Base-by-base conservation (phyloP, 2,888 invertebrate species). In the Ichneumon xanthorius region DNA sequence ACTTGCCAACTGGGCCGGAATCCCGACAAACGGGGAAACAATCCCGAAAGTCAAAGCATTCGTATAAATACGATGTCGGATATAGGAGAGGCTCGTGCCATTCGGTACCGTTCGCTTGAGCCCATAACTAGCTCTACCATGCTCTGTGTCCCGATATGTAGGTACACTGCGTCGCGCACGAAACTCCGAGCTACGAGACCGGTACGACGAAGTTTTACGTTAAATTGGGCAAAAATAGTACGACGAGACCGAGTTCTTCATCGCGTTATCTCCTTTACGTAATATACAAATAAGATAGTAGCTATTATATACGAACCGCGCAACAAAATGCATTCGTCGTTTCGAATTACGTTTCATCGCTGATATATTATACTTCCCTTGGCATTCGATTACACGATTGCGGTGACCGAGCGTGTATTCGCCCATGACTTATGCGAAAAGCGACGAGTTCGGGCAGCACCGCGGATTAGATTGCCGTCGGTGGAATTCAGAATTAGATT, bases 11-110 rank as follows among this genome's bases (percentile, higher is more conserved):
- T 76, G 83, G 79, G 53, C 73, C 73, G 67, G 72, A 78, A 50
- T 63, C 73, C 40, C 73, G 68, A 55, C 65, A 4, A 61, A 75
- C 68, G 58, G 53, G 37, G 40, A 80, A 82, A 85, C 85, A 85
- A 87, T 85, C 75, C 80, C 75, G 77, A 80, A 83, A 85, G 81
- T 87, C 82, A 67, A 75, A 85, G 80, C 82, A 85, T 63, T 80
- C 63, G 75, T 82, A 85, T 83, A 87, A 82, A 85, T 85, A 72
- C 75, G 67, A 82, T 30, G 70, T 75, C 70, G 83, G 79, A 83
- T 83, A 48, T 83, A 48, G 68, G 73, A 67, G 61, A 53, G 63
- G 33, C 33, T 63, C 70, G 83, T 84, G 70, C 70, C 79, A 84
- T 80, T 70, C 83, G 70, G 83, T 84, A 61, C 83, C 83, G 70